Conservation (phyloP, 2,888 invertebrate genomes). For the Melanostoma scalare region DNA sequence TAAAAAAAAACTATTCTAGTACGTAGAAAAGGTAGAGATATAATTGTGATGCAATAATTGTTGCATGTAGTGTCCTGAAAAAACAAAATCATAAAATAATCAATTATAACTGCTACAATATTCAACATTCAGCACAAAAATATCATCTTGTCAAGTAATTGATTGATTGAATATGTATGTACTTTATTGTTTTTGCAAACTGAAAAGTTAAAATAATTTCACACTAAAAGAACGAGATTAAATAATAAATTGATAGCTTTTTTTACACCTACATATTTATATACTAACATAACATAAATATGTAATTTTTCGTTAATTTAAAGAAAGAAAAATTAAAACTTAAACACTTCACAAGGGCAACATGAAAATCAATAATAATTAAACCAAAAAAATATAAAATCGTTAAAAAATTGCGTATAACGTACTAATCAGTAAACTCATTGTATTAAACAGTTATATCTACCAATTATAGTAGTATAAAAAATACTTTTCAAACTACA, state of each 20-base stretch:
- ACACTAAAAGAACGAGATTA: slow-evolving; percentile 59
- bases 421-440: slow-evolving; percentile 35
- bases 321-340: too few species aligned
- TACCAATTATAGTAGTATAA: slow-evolving; percentile 33
- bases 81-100: slow-evolving; percentile 16
- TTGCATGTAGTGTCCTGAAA: slow-evolving; percentile 55
- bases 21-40: slow-evolving; percentile 40
- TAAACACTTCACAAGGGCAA: slow-evolving; percentile 54
- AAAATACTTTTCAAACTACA: slow-evolving; percentile 41
- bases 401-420: slow-evolving; percentile 47
- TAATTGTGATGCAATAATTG: slow-evolving; percentile 51
- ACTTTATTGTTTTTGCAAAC: slow-evolving; percentile 40
- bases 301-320: slow-evolving; percentile 41
- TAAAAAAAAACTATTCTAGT: slow-evolving; percentile 57
- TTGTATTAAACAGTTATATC: slow-evolving; percentile 40
- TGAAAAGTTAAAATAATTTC: slow-evolving; percentile 40
- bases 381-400: slow-evolving; percentile 20
- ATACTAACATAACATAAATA: slow-evolving; percentile 22
- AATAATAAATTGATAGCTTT: slow-evolving; percentile 64
- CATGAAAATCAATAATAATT: slow-evolving; percentile 60
- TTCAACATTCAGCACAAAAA: slow-evolving; percentile 73
- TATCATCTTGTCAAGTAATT: slow-evolving; percentile 59
- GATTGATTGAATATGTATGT: slow-evolving; percentile 62
- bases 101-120: slow-evolving; percentile 50
- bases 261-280: slow-evolving; percentile 43